Conservation (phyloP, 2,113 vertebrate genomes). For the Nanorana parkeri region DNA sequence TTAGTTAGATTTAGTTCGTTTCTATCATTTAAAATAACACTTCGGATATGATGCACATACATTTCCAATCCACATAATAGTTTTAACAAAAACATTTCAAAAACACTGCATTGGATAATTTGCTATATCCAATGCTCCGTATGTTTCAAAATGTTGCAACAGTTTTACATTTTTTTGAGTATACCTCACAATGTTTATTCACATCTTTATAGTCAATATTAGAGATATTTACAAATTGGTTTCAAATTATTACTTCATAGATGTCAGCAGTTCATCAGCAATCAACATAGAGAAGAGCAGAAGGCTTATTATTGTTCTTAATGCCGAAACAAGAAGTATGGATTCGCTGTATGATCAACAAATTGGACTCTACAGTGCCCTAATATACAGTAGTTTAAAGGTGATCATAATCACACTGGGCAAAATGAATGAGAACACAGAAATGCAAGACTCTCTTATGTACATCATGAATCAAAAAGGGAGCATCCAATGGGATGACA, state of each 20-base stretch:
- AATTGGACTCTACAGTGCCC: slow-evolving; percentile 69
- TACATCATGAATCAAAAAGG: slow-evolving; percentile 72
- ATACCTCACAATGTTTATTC: too few relatives aligned
- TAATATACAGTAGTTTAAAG: slow-evolving; percentile 68
- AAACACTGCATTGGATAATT: too few relatives aligned
- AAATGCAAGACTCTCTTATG: slow-evolving; percentile 69
- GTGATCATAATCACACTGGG: slow-evolving; percentile 75
- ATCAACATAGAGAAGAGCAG: slow-evolving; percentile 70
- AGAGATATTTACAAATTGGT: too few relatives aligned
- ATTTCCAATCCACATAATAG: too few relatives aligned
- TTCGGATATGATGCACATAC: too few relatives aligned
- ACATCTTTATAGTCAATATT: too few relatives aligned
- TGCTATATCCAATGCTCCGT: too few relatives aligned
- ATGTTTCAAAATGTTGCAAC: too few relatives aligned
- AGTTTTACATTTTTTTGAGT: too few relatives aligned
- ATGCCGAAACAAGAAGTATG: slow-evolving; percentile 48
- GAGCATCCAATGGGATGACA: slow-evolving; percentile 71
- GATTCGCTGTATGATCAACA: slow-evolving; percentile 71
- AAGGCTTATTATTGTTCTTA: slow-evolving; percentile 71
- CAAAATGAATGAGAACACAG: neutral
- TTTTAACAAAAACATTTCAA: too few relatives aligned
- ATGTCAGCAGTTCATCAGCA: slow-evolving; percentile 65
- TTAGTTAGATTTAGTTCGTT: too few relatives aligned
- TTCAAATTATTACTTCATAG: slow-evolving; percentile 55
- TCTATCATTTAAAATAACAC: too few relatives aligned